Evolutionary conservation across 2,888 invertebrate genomes (phyloP).

Genomic region (Clistopyga incitator): DNA sequence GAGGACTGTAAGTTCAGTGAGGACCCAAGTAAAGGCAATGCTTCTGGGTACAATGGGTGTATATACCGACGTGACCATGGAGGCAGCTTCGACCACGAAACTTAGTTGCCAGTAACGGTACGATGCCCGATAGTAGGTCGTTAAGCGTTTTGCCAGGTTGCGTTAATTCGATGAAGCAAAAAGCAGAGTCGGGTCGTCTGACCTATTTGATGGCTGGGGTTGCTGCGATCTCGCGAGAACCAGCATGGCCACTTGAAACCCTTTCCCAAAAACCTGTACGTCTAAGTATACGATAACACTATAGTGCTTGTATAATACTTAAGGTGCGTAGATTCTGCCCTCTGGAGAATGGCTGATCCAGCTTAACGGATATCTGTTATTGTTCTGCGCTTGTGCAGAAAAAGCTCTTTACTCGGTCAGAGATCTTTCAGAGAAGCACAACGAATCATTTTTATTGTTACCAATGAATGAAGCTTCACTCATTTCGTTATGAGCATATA

Average conservation of each 20-base stretch:
- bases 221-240: slow-evolving; percentile 41
- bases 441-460: background rate
- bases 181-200: slow-evolving; percentile 39
- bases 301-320: slow-evolving; percentile 27
- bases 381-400: slow-evolving; percentile 30
- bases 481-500: background rate
- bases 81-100: slow-evolving; percentile 29
- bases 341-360: slow-evolving; percentile 4
- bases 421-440: background rate
- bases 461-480: background rate
- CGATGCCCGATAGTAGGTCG: slow-evolving; percentile 41
- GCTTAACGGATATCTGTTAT: slow-evolving; percentile 41
- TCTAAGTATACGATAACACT: slow-evolving; percentile 51
- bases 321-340: slow-evolving; percentile 5
- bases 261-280: slow-evolving; percentile 10
- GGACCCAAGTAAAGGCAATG: slow-evolving; percentile 26
- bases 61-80: slow-evolving; percentile 31
- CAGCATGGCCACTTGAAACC: slow-evolving; percentile 33
- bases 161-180: slow-evolving; percentile 64
- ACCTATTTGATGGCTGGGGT: slow-evolving; percentile 35
- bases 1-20: slow-evolving; percentile 28
- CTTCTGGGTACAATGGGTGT: slow-evolving; percentile 28
- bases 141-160: slow-evolving; percentile 61
- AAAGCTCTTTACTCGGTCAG: slow-evolving; percentile 24
- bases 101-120: slow-evolving; percentile 48